Conservation (phyloP, 2,888 invertebrate species). For the Clanis bilineata region DNA sequence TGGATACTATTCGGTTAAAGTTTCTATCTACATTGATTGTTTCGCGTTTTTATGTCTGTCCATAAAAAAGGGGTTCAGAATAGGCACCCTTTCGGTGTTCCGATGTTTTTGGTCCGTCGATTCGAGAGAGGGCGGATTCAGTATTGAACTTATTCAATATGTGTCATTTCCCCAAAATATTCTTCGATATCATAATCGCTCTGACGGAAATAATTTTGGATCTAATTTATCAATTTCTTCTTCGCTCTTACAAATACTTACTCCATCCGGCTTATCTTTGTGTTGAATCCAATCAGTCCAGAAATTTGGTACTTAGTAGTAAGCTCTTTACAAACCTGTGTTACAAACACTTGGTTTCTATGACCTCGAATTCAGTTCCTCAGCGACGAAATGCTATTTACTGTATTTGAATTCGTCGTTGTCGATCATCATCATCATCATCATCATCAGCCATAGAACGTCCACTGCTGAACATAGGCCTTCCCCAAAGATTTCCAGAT, state of each 20-base stretch:
- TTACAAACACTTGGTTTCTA: too few species aligned
- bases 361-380: too few species aligned
- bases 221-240: not conserved
- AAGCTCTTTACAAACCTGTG: not conserved
- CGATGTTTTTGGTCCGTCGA: conserved; percentile 36
- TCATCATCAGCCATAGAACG: too few species aligned
- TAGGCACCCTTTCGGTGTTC: conserved; percentile 21
- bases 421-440: too few species aligned
- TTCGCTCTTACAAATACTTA: not conserved
- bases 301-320: not conserved
- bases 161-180: not conserved
- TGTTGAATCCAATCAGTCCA: not conserved
- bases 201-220: not conserved
- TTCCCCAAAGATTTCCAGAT: too few species aligned
- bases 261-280: not conserved
- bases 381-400: too few species aligned
- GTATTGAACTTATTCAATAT: conserved; percentile 4
- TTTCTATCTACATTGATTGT: conserved; percentile 12
- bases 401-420: too few species aligned
- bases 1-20: not conserved
- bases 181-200: not conserved
- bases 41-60: conserved; percentile 12
- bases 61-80: conserved; percentile 18
- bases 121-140: conserved; percentile 18
- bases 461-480: too few species aligned